These are phyloP conservation scores for Ormyrus rosae DNA, from an alignment of 2,888 invertebrate genomes.

Conservation along the genomic window DNA sequence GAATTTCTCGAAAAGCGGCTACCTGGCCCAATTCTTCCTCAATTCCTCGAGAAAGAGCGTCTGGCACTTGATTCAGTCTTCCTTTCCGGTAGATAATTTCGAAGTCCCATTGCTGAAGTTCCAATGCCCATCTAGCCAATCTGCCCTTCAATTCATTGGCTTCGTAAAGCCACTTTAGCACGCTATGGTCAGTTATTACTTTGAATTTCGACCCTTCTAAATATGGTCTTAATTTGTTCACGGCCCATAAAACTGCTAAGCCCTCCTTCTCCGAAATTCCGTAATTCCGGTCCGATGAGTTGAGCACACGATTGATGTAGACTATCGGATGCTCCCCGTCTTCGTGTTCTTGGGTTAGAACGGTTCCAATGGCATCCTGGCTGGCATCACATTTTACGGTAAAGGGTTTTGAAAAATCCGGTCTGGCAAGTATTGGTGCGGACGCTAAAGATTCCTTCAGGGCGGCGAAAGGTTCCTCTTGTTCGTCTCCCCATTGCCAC, in stretches of 20 bases:
- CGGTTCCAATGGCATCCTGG: background rate
- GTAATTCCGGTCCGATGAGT: background rate
- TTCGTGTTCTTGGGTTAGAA: background rate
- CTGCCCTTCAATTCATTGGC: no score
- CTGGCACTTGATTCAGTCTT: no score
- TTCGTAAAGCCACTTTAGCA: no score
- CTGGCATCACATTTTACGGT: background rate
- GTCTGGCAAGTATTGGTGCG: background rate
- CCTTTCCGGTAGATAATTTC: no score
- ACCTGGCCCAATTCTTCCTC: no score
- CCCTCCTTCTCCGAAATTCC: background rate
- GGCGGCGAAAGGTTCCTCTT: background rate
- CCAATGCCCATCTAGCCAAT: no score
- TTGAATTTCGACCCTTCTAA: no score
- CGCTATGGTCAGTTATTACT: no score
- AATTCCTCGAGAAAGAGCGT: no score
- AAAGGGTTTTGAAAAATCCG: background rate
- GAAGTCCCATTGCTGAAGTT: no score
- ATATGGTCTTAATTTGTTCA: background rate
- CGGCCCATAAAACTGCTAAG: background rate
- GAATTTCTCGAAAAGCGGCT: no score
- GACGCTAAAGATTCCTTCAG: background rate
- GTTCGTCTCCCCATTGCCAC: background rate
- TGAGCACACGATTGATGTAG: background rate
- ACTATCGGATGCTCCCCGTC: background rate